Conservation (phyloP, 2,797 vertebrate genomes). For the Pseudochaenichthys georgianus region DNA sequence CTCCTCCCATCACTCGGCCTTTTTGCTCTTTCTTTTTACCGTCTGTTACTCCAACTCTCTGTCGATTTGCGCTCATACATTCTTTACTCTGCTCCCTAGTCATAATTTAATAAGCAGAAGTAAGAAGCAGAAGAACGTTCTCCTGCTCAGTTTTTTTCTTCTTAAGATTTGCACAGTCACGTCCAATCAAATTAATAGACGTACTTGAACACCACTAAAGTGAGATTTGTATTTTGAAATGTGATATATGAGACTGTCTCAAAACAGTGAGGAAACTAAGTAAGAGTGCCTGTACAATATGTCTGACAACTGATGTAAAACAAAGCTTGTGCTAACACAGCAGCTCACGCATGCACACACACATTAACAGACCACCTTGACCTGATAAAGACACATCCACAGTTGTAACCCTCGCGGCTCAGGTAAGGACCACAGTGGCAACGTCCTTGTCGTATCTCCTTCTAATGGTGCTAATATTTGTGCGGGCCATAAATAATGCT, state of each 20-base stretch:
- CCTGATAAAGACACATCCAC: conserved; percentile 83
- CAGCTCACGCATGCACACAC: conserved; percentile 24
- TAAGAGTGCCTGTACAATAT: background rate
- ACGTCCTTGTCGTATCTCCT: conserved; percentile 83
- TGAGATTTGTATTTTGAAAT: conserved; percentile 46
- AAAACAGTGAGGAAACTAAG: conserved; percentile 3
- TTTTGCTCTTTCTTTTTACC: conserved; percentile 67
- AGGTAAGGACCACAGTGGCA: conserved; percentile 80
- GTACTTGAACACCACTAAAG: conserved; percentile 39
- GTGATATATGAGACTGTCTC: conserved; percentile 33
- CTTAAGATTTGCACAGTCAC: conserved; percentile 62
- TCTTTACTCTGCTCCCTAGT: conserved; percentile 70
- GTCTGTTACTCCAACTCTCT: conserved; percentile 64
- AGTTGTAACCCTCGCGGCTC: conserved; percentile 69
- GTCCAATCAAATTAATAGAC: conserved; percentile 56
- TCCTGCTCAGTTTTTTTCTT: conserved; percentile 40
- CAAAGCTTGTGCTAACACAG: conserved; percentile 47
- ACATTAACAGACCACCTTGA: conserved; percentile 82
- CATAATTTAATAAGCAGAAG: conserved; percentile 82
- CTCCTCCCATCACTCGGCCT: conserved; percentile 68
- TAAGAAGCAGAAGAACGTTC: conserved; percentile 69
- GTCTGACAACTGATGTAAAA: conserved; percentile 37
- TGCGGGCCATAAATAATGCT: conserved; percentile 95
- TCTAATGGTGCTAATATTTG: conserved; percentile 95
- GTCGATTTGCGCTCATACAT: conserved; percentile 83